Conservation (phyloP, 2,113 vertebrate species). For the Siniperca chuatsi region DNA sequence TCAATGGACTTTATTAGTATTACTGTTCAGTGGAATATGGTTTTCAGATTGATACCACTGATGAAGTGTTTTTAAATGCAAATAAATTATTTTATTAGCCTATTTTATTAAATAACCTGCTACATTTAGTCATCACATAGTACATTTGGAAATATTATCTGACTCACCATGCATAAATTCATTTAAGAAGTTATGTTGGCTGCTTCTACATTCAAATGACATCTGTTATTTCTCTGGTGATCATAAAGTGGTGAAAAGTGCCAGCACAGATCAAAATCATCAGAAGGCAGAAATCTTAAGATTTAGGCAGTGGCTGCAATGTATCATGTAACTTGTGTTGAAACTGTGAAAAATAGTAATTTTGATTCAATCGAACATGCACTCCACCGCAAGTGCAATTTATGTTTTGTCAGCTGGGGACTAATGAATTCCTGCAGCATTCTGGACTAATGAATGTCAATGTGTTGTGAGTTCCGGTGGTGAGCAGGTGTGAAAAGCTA, state of each 20-base stretch:
- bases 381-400: constrained; percentile 15
- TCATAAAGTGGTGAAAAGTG: constrained; percentile 17
- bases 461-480: constrained; percentile 32
- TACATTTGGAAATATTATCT: constrained; percentile 5
- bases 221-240: constrained; percentile 25
- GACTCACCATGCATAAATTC: constrained; percentile 48
- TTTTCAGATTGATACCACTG: not conserved
- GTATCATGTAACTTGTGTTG: constrained; percentile 16
- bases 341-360: constrained; percentile 26
- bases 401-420: constrained; percentile 38
- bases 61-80: constrained; percentile 8
- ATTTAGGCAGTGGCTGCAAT: not conserved
- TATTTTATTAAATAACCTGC: constrained; percentile 3
- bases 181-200: constrained; percentile 17
- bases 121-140: not conserved
- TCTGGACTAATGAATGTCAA: constrained; percentile 69
- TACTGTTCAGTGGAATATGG: not conserved
- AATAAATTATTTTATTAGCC: not conserved
- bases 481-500: constrained; percentile 65
- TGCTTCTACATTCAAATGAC: constrained; percentile 21
- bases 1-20: constrained; percentile 23
- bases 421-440: constrained; percentile 67
- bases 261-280: constrained; percentile 4
- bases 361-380: constrained; percentile 13
- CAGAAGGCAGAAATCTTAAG: not conserved